Percentiles rank a stretch among this genome's conserved stretches.
phyloP scores from a whole-genome alignment of 2,888 invertebrate species.

The Catocala nupta region DNA sequence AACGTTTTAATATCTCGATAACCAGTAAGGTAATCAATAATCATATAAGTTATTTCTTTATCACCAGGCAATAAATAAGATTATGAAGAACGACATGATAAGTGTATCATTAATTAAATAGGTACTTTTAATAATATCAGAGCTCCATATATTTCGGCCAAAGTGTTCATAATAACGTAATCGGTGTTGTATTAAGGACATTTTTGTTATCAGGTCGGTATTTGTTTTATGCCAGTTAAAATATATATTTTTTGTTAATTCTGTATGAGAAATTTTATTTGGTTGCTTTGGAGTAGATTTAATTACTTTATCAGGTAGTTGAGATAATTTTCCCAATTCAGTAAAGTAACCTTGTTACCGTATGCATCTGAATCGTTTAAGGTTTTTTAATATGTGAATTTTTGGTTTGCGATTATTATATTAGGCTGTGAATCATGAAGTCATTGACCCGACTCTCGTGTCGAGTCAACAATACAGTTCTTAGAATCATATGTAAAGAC shows the following conservation, averaged over 20 bases:
- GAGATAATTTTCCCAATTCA: too few relatives aligned
- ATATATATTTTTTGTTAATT: not conserved
- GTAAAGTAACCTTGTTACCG: too few relatives aligned
- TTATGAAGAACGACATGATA: conserved; percentile 22
- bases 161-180: conserved; percentile 33
- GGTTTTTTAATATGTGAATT: too few relatives aligned
- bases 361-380: too few relatives aligned
- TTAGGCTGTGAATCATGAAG: too few relatives aligned
- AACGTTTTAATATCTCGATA: conserved; percentile 5
- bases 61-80: conserved; percentile 17
- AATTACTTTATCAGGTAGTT: too few relatives aligned
- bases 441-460: too few relatives aligned
- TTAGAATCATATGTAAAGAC: too few relatives aligned
- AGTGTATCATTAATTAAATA: conserved; percentile 35
- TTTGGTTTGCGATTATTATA: too few relatives aligned
- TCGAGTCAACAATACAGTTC: too few relatives aligned
- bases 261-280: too few relatives aligned
- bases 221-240: conserved; percentile 8
- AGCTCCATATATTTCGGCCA: conserved; percentile 19
- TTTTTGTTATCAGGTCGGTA: conserved; percentile 60
- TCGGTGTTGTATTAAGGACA: conserved; percentile 53
- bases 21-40: not conserved
- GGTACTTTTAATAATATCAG: conserved; percentile 21
- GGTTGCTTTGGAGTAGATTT: too few relatives aligned
- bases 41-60: conserved; percentile 4